Percentiles rank a stretch among this genome's conserved stretches.
Evolutionary conservation across 2,888 invertebrate genomes (phyloP).

Genomic region (Pherbina coryleti): DNA sequence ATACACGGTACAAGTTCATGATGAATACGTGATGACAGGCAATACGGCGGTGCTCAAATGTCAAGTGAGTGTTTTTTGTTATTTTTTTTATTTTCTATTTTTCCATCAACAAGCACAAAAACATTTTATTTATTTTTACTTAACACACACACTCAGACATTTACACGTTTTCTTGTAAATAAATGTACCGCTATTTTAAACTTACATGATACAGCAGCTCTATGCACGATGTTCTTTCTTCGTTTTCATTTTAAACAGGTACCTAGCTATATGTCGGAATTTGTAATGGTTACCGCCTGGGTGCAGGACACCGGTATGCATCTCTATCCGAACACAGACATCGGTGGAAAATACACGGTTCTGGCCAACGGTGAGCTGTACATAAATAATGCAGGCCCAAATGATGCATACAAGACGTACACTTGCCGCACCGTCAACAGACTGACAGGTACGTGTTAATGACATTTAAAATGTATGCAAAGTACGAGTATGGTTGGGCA

Average conservation of each 20-base stretch:
- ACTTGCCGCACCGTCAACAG: slow-evolving; percentile 86
- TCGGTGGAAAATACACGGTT: slow-evolving; percentile 82
- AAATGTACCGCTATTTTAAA: background rate
- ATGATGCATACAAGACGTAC: slow-evolving; percentile 84
- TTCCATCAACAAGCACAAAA: slow-evolving; percentile 1
- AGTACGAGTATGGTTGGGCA: background rate
- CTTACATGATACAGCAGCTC: background rate
- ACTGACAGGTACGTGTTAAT: slow-evolving; percentile 73
- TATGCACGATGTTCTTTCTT: background rate
- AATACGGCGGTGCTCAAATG: slow-evolving; percentile 92
- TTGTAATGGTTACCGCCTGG: slow-evolving; percentile 91
- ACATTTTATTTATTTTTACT: slow-evolving; percentile 20
- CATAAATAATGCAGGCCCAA: slow-evolving; percentile 82
- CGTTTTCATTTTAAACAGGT: slow-evolving; percentile 69
- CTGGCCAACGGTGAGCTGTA: slow-evolving; percentile 86
- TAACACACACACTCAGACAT: background rate
- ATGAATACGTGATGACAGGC: slow-evolving; percentile 91
- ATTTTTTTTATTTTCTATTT: background rate
- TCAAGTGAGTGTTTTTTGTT: slow-evolving; percentile 71
- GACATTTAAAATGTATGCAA: slow-evolving; percentile 7
- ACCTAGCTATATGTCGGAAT: slow-evolving; percentile 88
- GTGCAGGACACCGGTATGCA: slow-evolving; percentile 84
- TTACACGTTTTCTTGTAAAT: background rate
- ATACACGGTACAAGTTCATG: slow-evolving; percentile 90
- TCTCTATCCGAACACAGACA: slow-evolving; percentile 82